Base-by-base conservation (phyloP, 92 coral and sea anemone species). In the Nematostella vectensis region DNA sequence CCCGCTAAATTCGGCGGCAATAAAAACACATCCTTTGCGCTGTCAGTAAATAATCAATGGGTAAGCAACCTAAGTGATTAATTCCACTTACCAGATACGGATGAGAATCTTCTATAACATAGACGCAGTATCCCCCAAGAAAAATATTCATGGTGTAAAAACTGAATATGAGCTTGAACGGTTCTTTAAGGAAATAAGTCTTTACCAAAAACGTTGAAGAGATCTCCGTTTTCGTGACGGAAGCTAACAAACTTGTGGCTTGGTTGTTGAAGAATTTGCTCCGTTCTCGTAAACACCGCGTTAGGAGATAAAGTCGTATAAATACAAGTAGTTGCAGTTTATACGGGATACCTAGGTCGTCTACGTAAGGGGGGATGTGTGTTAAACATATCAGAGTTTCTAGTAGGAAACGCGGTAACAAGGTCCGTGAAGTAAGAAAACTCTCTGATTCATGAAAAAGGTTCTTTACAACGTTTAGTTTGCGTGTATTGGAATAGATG, bases 161-260 rank as follows among this genome's bases (percentile, higher is more conserved):
- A 17, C 80, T 81, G 22, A 82, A 69, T 36, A 87, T 86, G 19
- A 93, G 65, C 29, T 72, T 47, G 68, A 82, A 93, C 11, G 99
- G 99, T 55, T 76, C 68, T 63, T 82, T 86, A 64, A 86, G 77
- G n/a, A 93, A 83, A 44, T 74, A 82, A 22, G 89, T 76, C 49
- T 93, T 93, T 51, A 86, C 81, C 27, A 93, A 72, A 71, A 93
- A 93, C 51, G 74, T 63, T 22, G 95, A 77, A 18, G 95, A 78
- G 3, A 93, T 79, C 28, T 93, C 99, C 15, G 99, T 93, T 48
- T 80, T 73, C 18, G 96, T 93, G 6, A 93, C 96, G 11, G 99
- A 93, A 1, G 99, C 99, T 23, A 93, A 73, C 49, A 93, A 39
- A 3, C 72, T 77, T 26, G 96, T 86, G 3, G 96, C 75, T 45